Evolutionary conservation across 2,113 vertebrate genomes (phyloP).

Genomic region (Butorides virescens): DNA sequence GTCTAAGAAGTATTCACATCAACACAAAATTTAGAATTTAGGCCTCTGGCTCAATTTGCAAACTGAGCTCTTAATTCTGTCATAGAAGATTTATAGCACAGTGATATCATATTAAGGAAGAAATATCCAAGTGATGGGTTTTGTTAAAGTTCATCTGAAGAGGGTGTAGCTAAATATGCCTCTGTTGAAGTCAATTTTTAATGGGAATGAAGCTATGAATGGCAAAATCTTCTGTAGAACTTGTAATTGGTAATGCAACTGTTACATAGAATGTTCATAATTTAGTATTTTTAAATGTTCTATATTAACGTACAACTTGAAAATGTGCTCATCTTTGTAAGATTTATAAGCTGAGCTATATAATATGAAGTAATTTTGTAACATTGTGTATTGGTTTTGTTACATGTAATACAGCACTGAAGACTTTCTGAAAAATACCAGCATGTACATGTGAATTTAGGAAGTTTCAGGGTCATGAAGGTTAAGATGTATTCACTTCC

Average conservation of each 20-base stretch:
- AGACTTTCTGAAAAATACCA: neutral
- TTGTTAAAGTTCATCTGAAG: neutral
- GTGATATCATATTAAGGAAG: neutral
- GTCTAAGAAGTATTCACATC: neutral
- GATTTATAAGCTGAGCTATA: neutral
- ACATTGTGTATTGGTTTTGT: neutral
- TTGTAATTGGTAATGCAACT: neutral
- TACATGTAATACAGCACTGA: neutral
- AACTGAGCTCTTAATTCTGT: neutral
- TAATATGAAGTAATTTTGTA: neutral
- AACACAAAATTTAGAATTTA: neutral
- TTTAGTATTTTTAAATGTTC: neutral
- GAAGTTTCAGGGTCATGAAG: neutral
- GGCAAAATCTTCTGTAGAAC: neutral
- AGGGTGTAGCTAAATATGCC: fast-evolving
- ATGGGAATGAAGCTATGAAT: neutral
- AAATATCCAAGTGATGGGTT: neutral
- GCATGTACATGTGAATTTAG: neutral
- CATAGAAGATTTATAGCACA: neutral
- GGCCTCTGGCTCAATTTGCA: neutral
- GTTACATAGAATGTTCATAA: neutral
- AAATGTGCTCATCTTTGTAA: neutral
- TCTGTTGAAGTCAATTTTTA: neutral
- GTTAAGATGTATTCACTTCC: neutral
- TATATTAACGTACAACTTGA: neutral